These are phyloP conservation scores for Noctuana brunneofusca DNA, from an alignment of 2,888 invertebrate species.

Conservation along the genomic window DNA sequence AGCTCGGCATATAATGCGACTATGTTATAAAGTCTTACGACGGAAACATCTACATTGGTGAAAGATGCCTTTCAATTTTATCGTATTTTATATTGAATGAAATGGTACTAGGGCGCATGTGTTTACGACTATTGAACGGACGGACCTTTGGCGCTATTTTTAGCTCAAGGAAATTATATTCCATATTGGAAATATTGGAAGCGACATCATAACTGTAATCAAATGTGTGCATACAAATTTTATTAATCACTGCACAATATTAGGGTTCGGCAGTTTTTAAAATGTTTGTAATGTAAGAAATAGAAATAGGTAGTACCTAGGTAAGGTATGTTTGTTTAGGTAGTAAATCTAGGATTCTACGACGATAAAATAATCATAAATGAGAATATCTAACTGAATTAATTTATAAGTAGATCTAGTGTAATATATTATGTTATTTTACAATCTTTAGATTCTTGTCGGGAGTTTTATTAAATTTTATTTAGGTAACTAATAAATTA, in stretches of 20 bases:
- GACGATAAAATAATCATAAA: too few species aligned
- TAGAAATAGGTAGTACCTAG: too few species aligned
- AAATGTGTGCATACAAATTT: constrained; percentile 11
- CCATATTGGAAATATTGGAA: constrained; percentile 30
- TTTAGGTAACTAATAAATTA: too few species aligned
- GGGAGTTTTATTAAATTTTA: too few species aligned
- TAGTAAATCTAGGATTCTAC: too few species aligned
- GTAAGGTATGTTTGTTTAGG: too few species aligned
- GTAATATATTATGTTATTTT: too few species aligned
- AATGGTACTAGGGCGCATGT: constrained; percentile 72
- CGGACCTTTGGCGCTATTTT: constrained; percentile 66
- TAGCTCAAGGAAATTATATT: constrained; percentile 48
- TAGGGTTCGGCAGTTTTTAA: not conserved
- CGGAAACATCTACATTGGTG: constrained; percentile 6
- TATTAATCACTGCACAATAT: not conserved
- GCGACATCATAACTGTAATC: constrained; percentile 26
- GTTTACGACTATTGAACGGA: constrained; percentile 50
- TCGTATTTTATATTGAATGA: constrained; percentile 41
- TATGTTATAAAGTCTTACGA: constrained; percentile 45
- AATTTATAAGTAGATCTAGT: too few species aligned
- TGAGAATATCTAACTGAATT: too few species aligned
- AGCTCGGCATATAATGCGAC: constrained; percentile 44
- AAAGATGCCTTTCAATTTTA: constrained; percentile 36
- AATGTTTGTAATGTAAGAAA: too few species aligned
- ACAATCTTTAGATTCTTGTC: too few species aligned